A percentile compares a stretch with the other conserved stretches of the same genome.
Evolutionary conservation across 2,113 vertebrate species (phyloP).

Genomic region (Sinocyclocheilus maitianheensis): DNA sequence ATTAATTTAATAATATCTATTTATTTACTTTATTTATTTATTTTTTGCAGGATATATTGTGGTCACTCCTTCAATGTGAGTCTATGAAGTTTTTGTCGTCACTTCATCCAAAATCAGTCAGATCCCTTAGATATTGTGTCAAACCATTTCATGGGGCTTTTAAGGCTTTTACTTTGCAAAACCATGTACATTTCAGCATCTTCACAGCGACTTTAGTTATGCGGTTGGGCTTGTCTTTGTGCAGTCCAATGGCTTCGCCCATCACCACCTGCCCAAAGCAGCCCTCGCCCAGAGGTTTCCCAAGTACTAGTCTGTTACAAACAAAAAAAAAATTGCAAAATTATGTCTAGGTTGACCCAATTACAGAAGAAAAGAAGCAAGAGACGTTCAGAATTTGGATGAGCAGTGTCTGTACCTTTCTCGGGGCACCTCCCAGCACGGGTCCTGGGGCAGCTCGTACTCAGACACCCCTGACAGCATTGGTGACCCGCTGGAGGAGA

Average conservation of each 20-base stretch:
- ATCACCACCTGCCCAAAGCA: constrained; percentile 97
- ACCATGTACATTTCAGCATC: constrained; percentile 93
- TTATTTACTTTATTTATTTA: neutral
- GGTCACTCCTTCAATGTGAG: neutral
- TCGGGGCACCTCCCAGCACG: constrained; percentile 91
- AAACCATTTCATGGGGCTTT: neutral
- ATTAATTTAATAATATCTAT: too few relatives aligned
- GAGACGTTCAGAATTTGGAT: too few relatives aligned
- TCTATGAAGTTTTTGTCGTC: neutral
- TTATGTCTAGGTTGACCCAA: neutral
- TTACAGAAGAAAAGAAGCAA: too few relatives aligned
- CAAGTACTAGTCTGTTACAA: constrained; percentile 84
- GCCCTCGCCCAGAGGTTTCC: constrained; percentile 94
- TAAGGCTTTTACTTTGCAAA: neutral
- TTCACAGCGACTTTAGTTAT: constrained; percentile 95
- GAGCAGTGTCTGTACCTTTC: constrained; percentile 77
- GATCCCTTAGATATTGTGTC: neutral
- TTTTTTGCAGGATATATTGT: neutral
- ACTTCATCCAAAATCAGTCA: neutral
- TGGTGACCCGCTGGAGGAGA: constrained; percentile 93
- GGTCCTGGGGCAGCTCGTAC: constrained; percentile 96
- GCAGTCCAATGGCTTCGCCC: constrained; percentile 91
- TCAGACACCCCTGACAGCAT: constrained; percentile 96
- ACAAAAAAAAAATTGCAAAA: constrained; percentile 5
- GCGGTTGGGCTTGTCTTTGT: constrained; percentile 96